Conservation (phyloP, 2,113 vertebrate genomes). For the Polyodon spathula region DNA sequence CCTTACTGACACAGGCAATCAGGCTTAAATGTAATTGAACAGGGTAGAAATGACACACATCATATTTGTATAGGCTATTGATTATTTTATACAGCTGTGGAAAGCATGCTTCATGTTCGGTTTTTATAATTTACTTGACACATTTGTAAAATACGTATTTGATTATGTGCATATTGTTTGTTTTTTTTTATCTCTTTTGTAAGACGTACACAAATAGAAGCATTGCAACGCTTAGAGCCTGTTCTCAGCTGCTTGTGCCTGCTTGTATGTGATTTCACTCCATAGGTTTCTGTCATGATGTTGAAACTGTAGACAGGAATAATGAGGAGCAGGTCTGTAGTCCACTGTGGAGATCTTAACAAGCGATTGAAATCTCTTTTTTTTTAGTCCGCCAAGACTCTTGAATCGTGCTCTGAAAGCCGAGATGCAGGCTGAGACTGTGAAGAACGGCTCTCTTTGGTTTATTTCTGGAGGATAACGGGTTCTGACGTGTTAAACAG, state of each 20-base stretch:
- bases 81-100: no score
- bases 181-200: no score
- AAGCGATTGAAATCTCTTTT: background rate
- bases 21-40: no score
- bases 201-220: no score
- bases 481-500: background rate
- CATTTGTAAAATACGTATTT: no score
- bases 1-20: no score
- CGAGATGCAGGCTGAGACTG: background rate
- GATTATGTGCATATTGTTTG: no score
- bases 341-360: background rate
- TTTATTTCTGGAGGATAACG: background rate
- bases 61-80: no score
- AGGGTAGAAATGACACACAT: no score
- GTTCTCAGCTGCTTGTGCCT: background rate
- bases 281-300: background rate
- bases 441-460: background rate
- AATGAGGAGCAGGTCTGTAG: background rate
- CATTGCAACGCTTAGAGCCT: background rate
- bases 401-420: background rate
- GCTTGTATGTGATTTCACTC: slow-evolving; percentile 1
- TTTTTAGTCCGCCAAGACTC: background rate
- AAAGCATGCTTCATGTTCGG: no score
- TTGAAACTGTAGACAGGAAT: slow-evolving; percentile 6
- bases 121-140: no score